Evolutionary conservation across 1,140 invertebrate genomes (phyloP).

Genomic region (Pogonomyrmex barbatus): DNA sequence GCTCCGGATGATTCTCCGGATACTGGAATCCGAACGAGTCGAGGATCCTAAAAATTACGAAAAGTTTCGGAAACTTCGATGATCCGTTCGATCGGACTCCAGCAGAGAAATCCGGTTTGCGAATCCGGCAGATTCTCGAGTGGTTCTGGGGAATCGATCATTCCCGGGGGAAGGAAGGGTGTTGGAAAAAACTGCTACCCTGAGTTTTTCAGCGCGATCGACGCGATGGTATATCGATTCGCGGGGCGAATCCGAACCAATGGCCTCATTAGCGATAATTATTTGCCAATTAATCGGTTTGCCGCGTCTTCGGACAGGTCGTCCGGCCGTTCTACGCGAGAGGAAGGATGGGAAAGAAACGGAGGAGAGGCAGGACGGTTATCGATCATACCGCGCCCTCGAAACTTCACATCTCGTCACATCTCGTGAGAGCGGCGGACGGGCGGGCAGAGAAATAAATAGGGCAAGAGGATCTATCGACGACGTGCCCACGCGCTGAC

Average conservation of each 20-base stretch:
- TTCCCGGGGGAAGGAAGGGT: not conserved
- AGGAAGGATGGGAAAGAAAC: not conserved
- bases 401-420: slow-evolving; percentile 40
- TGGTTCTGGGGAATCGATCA: not conserved
- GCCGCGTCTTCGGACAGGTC: slow-evolving; percentile 46
- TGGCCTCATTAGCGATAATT: slow-evolving; percentile 54
- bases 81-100: slow-evolving; percentile 7
- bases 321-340: not conserved
- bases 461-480: slow-evolving; percentile 57
- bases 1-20: not conserved
- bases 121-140: not conserved
- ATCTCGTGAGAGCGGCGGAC: slow-evolving; percentile 35
- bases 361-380: slow-evolving; percentile 10
- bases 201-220: not conserved
- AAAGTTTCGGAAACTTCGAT: not conserved
- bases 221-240: slow-evolving; percentile 43
- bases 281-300: slow-evolving; percentile 35
- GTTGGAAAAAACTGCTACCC: not conserved
- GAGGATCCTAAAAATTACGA: not conserved
- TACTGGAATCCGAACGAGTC: not conserved
- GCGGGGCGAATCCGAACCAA: slow-evolving; percentile 68
- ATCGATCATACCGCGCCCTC: slow-evolving; percentile 57
- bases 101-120: too few species aligned
- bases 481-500: slow-evolving; percentile 54
- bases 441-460: slow-evolving; percentile 49